A percentile compares a stretch with the other conserved stretches of the same genome.
Evolutionary conservation across 1,140 invertebrate genomes (phyloP).

Genomic region (Hylaeus volcanicus): DNA sequence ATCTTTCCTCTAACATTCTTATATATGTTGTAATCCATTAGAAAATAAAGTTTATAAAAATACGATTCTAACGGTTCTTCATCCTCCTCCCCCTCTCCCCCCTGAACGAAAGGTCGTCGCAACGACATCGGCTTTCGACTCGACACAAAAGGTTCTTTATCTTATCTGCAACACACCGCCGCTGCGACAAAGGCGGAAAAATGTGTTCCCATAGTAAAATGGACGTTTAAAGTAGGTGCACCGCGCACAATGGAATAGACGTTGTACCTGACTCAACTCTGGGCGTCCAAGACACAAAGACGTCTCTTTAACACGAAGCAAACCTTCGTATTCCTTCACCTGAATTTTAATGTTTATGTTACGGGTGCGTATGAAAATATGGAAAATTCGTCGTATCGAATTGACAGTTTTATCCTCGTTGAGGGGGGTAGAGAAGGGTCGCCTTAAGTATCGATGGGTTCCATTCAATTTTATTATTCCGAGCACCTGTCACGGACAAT

Average conservation of each 20-base stretch:
- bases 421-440: too few species aligned
- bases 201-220: constrained; percentile 35
- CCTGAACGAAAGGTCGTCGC: not conserved
- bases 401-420: too few species aligned
- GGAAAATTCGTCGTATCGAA: too few species aligned
- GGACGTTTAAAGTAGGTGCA: constrained; percentile 23
- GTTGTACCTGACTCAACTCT: not conserved
- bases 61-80: too few species aligned
- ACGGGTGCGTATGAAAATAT: too few species aligned
- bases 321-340: not conserved
- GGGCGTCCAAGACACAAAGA: not conserved
- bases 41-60: too few species aligned
- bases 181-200: constrained; percentile 7
- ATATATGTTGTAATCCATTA: too few species aligned
- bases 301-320: not conserved
- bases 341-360: not conserved
- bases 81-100: too few species aligned
- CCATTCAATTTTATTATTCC: too few species aligned
- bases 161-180: constrained; percentile 19
- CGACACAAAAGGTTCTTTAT: constrained; percentile 31
- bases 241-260: constrained; percentile 9
- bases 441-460: too few species aligned
- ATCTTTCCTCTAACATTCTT: too few species aligned
- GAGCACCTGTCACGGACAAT: too few species aligned
- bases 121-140: not conserved